phyloP scores from a whole-genome alignment of 2,888 invertebrate genomes.

The Morpho deidamia region DNA sequence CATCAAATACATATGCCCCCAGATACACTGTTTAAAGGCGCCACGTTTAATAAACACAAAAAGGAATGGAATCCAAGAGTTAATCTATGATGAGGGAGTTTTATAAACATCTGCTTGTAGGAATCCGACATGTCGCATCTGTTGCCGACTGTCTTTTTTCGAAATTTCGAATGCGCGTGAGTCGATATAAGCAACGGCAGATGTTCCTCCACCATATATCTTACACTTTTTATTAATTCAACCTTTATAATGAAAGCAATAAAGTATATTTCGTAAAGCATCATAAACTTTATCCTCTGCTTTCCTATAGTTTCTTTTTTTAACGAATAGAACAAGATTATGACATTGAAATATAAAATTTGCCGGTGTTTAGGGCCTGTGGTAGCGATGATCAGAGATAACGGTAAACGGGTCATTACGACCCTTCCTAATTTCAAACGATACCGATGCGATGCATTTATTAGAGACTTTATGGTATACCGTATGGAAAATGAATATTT shows the following conservation, averaged over 20 bases:
- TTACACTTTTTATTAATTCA: conserved; percentile 22
- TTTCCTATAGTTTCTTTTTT: conserved; percentile 19
- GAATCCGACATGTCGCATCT: conserved; percentile 76
- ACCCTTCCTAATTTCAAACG: conserved; percentile 54
- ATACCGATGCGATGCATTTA: conserved; percentile 57
- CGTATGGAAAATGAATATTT: conserved; percentile 51
- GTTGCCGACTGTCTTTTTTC: conserved; percentile 61
- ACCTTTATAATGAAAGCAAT: conserved; percentile 20
- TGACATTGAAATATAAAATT: conserved; percentile 71
- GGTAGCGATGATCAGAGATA: conserved; percentile 63
- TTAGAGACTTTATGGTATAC: conserved; percentile 47
- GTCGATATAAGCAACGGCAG: conserved; percentile 62
- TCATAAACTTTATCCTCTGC: not conserved
- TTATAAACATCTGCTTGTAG: conserved; percentile 73
- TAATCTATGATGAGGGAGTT: conserved; percentile 73
- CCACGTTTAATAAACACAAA: conserved; percentile 58
- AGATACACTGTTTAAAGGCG: conserved; percentile 60
- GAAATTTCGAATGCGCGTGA: conserved; percentile 68
- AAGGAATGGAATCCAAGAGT: conserved; percentile 64
- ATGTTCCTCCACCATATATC: conserved; percentile 43
- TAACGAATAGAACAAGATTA: conserved; percentile 52
- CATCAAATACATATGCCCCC: conserved; percentile 34
- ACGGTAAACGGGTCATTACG: conserved; percentile 67
- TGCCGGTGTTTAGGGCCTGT: conserved; percentile 55
- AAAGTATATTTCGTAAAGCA: conserved; percentile 23